These are phyloP conservation scores for Salminus brasiliensis DNA, from an alignment of 2,113 vertebrate species.

Conservation along the genomic window DNA sequence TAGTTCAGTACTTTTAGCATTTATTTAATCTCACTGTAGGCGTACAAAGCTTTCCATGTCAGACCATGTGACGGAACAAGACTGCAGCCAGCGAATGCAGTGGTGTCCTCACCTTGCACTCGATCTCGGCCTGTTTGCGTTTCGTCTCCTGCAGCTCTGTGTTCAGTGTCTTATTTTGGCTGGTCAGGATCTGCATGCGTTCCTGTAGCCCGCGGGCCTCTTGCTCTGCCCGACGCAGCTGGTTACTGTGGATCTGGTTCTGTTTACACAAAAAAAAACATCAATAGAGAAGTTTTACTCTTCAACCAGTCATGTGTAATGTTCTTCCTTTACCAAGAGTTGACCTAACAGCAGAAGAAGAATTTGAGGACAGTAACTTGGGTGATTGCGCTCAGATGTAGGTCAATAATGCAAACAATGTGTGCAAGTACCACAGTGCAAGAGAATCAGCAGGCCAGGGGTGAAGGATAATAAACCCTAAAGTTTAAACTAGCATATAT, in stretches of 20 bases:
- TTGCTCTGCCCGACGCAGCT: conserved; percentile 89
- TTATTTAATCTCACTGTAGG: not conserved
- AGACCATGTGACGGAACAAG: conserved; percentile 18
- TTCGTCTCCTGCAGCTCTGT: conserved; percentile 88
- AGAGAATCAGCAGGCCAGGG: not conserved
- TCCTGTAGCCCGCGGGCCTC: conserved; percentile 80
- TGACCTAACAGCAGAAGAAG: not conserved
- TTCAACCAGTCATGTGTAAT: not conserved
- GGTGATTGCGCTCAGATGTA: not conserved
- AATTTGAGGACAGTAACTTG: not conserved
- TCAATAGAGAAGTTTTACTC: not conserved
- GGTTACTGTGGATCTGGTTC: conserved; percentile 95
- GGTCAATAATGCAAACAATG: not conserved
- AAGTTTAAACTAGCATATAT: too few species aligned
- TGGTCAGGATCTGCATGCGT: conserved; percentile 82
- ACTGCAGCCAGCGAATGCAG: not conserved
- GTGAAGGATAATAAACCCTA: not conserved
- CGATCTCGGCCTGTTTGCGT: conserved; percentile 90
- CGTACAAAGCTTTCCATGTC: not conserved
- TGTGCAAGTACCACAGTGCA: not conserved
- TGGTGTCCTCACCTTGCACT: conserved; percentile 88
- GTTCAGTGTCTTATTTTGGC: conserved; percentile 88
- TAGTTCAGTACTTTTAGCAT: not conserved
- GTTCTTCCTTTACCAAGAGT: not conserved
- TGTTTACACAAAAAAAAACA: conserved; percentile 57